Evolutionary conservation across 2,888 invertebrate genomes (phyloP).

Genomic region (Sacculina carcini): DNA sequence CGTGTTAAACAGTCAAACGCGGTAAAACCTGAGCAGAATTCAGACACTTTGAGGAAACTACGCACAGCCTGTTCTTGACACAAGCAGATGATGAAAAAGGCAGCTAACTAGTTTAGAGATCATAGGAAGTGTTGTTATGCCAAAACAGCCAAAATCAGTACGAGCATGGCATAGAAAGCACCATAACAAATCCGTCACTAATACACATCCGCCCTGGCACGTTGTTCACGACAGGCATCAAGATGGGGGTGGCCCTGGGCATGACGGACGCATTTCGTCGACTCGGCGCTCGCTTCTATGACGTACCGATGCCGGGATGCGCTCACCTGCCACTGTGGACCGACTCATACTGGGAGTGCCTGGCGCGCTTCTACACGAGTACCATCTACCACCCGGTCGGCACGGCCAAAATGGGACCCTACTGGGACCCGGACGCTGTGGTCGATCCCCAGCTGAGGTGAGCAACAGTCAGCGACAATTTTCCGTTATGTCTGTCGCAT

Average conservation of each 20-base stretch:
- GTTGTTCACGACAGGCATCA: conserved; percentile 39
- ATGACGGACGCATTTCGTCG: conserved; percentile 40
- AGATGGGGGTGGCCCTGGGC: conserved; percentile 53
- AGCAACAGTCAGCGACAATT: too few species aligned
- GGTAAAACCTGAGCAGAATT: too few species aligned
- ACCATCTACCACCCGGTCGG: conserved; percentile 41
- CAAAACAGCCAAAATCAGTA: too few species aligned
- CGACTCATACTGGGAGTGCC: conserved; percentile 42
- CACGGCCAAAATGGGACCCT: conserved; percentile 52
- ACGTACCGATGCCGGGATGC: conserved; percentile 48
- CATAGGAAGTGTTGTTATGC: too few species aligned
- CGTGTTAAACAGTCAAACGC: too few species aligned
- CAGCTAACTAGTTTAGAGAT: too few species aligned
- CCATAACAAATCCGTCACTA: conserved; percentile 28
- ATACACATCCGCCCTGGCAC: conserved; percentile 8
- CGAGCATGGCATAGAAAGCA: too few species aligned
- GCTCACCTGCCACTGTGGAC: conserved; percentile 40
- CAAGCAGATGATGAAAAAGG: too few species aligned
- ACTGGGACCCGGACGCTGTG: conserved; percentile 36
- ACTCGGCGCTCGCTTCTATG: conserved; percentile 38
- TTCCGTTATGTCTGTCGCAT: too few species aligned
- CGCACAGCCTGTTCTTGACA: too few species aligned
- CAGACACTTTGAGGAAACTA: too few species aligned
- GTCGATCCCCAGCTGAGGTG: conserved; percentile 36
- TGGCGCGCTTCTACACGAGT: conserved; percentile 35